phyloP scores from a whole-genome alignment of 2,113 vertebrate species.

The Dicrurus megarhynchus region DNA sequence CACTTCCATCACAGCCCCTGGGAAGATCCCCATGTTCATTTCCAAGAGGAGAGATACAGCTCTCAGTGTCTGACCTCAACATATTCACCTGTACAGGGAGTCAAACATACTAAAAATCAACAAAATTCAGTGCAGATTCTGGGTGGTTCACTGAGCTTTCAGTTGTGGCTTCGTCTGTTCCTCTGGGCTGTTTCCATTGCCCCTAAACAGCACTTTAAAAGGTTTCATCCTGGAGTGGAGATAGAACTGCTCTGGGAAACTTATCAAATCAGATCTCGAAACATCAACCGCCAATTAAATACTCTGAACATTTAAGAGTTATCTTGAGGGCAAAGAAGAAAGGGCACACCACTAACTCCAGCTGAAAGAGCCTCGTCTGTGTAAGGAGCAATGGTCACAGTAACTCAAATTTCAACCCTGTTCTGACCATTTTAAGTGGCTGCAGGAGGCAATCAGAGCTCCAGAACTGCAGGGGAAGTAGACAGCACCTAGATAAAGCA shows the following conservation, averaged over 20 bases:
- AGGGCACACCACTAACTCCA: not conserved
- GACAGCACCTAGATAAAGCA: not conserved
- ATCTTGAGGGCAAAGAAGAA: not conserved
- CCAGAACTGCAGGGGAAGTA: not conserved
- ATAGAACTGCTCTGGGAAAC: not conserved
- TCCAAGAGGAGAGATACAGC: not conserved
- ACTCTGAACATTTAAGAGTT: not conserved
- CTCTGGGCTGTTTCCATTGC: not conserved
- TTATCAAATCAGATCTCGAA: not conserved
- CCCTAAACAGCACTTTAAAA: not conserved
- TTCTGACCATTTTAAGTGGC: not conserved
- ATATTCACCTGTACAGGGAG: not conserved
- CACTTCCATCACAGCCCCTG: rapidly evolving
- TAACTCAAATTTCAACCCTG: not conserved
- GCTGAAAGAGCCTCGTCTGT: not conserved
- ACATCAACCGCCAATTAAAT: not conserved
- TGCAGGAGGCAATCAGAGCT: not conserved
- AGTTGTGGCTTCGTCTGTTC: not conserved
- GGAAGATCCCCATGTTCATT: not conserved
- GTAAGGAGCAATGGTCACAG: not conserved
- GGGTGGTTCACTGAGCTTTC: not conserved
- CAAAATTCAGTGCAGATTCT: not conserved
- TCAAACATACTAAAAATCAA: not conserved
- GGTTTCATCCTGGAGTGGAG: not conserved
- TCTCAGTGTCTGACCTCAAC: not conserved